Evolutionary conservation across 2,888 invertebrate genomes (phyloP).

Genomic region (Aspidiotus rigidus): DNA sequence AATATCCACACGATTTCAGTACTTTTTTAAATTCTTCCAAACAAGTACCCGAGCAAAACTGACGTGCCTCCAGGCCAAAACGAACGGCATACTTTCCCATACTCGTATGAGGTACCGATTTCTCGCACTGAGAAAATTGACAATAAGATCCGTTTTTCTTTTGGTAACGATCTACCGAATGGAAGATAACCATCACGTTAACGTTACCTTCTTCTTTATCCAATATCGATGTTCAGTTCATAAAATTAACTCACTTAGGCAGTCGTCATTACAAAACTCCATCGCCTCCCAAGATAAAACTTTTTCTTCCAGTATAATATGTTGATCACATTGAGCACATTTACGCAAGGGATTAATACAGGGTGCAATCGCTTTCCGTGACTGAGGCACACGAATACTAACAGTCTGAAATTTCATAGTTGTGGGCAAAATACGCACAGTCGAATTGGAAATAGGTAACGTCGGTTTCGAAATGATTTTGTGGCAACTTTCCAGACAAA

Average conservation of each 20-base stretch:
- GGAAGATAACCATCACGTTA: slow-evolving; percentile 35
- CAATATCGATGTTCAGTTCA: neutral
- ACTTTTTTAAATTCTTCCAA: slow-evolving; percentile 81
- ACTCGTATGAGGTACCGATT: slow-evolving; percentile 55
- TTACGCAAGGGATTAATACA: slow-evolving; percentile 11
- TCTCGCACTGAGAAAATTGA: slow-evolving; percentile 60
- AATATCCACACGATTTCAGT: slow-evolving; percentile 83
- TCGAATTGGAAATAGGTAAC: too few species aligned
- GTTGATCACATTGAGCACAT: slow-evolving; percentile 32
- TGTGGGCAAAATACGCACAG: neutral
- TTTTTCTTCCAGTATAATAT: slow-evolving; percentile 30
- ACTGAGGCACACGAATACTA: neutral
- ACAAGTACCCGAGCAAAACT: slow-evolving; percentile 81
- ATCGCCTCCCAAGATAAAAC: slow-evolving; percentile 35
- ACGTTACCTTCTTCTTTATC: slow-evolving; percentile 37
- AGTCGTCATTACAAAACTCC: slow-evolving; percentile 35
- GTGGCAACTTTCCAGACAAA: neutral
- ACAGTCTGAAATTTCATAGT: neutral
- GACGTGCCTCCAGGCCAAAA: slow-evolving; percentile 82
- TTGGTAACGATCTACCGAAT: slow-evolving; percentile 63
- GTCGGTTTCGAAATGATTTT: neutral
- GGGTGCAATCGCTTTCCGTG: neutral
- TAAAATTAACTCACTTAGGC: slow-evolving; percentile 28
- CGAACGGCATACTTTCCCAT: slow-evolving; percentile 88
- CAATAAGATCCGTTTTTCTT: slow-evolving; percentile 65